Evolutionary conservation across 2,888 invertebrate species (phyloP).

Genomic region (Heliconius hortense): DNA sequence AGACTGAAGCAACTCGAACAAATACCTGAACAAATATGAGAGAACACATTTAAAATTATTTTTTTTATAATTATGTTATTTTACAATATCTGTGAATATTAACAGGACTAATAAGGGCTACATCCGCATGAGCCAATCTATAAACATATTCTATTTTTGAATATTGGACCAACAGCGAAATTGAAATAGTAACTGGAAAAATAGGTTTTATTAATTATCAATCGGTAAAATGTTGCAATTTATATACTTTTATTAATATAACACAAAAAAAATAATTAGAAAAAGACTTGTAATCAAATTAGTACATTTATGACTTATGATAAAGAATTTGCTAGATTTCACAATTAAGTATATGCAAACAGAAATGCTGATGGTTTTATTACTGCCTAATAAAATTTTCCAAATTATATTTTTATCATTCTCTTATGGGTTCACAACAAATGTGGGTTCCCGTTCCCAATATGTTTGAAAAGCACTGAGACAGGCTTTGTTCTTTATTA

Average conservation of each 20-base stretch:
- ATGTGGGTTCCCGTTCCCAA: neutral
- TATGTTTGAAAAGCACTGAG: neutral
- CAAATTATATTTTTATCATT: neutral
- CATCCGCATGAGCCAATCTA: neutral
- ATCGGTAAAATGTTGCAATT: neutral
- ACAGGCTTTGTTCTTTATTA: too few species aligned
- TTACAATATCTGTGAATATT: too few species aligned
- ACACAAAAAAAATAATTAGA: too few species aligned
- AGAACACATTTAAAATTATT: neutral
- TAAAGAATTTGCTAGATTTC: neutral
- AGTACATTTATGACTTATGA: neutral
- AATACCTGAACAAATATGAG: slow-evolving; percentile 62
- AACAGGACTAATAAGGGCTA: too few species aligned
- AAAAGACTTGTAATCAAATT: neutral
- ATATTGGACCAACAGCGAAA: neutral
- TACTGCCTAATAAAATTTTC: neutral
- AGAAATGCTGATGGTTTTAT: neutral
- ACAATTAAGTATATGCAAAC: neutral
- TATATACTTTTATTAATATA: neutral
- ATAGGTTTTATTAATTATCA: neutral
- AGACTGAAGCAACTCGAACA: slow-evolving; percentile 88
- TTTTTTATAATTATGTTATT: neutral
- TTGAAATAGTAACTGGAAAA: neutral
- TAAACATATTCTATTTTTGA: neutral
- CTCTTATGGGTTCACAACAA: neutral